These are phyloP conservation scores for Idaea biselata DNA, from an alignment of 2,888 invertebrate species.

Conservation along the genomic window DNA sequence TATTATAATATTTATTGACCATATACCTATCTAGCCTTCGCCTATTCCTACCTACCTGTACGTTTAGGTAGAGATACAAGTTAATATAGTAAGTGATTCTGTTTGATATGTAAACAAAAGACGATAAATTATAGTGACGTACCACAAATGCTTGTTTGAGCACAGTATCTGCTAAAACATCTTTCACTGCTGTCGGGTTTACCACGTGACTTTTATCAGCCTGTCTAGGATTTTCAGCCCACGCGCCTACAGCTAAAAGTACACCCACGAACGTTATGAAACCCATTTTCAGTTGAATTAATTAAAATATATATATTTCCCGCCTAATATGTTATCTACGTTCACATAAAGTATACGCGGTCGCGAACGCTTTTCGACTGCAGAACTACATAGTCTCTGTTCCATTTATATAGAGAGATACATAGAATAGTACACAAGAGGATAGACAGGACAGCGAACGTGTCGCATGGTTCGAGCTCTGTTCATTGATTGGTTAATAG, in stretches of 20 bases:
- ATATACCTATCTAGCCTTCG: too few relatives aligned
- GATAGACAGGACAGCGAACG: conserved; percentile 39
- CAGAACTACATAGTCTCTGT: conserved; percentile 55
- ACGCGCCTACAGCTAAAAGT: conserved; percentile 37
- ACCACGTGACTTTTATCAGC: conserved; percentile 34
- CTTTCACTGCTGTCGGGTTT: conserved; percentile 36
- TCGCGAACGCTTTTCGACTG: conserved; percentile 72
- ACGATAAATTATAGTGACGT: conserved; percentile 38
- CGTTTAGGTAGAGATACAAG: neutral
- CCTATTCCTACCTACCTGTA: too few relatives aligned
- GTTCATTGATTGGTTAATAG: neutral
- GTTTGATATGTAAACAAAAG: neutral
- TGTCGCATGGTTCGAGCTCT: conserved; percentile 2
- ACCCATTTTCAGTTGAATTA: conserved; percentile 34
- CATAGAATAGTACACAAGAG: conserved; percentile 55
- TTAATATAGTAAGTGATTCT: neutral
- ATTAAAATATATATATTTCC: conserved; percentile 35
- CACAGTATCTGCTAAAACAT: conserved; percentile 51
- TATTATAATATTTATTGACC: too few relatives aligned
- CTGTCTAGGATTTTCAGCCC: conserved; percentile 36
- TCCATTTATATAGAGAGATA: conserved; percentile 73
- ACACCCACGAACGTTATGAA: conserved; percentile 41
- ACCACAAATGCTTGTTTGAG: conserved; percentile 64
- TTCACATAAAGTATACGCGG: conserved; percentile 50
- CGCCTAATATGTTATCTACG: conserved; percentile 40